Evolutionary conservation across 2,113 vertebrate genomes (phyloP), one percentile per base, ranked within the genome.

Genomic region (Hipposideros armiger): DNA sequence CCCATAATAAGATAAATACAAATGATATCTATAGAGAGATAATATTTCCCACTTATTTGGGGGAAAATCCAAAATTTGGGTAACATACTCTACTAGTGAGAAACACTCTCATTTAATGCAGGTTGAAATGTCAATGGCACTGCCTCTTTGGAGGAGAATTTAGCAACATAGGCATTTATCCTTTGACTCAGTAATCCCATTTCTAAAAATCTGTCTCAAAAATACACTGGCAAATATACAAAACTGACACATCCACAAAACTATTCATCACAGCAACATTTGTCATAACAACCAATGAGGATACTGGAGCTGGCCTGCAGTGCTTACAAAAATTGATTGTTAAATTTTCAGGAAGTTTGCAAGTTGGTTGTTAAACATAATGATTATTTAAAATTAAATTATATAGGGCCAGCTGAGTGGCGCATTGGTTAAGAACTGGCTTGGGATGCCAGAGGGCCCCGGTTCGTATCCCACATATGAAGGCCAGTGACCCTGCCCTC

Each of bases 341-440:
- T 91, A 90, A 30, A n/a, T 90, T 87, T 73, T 72, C 14, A 90
- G 69, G 6, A 76, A 83, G 56, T 92, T 28, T 90, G 62, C 47
- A 78, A 96, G 7, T 40, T 88, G 4, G 4, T 62, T 91, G n/a
- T 88, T 76, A 85, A 93, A 86, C 1, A 92, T 3, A 78, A 9
- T 36, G 50, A 42, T 45, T 77, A 32, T 47, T 80, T 40, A 78
- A 87, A 72, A 94, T 47, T 32, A 58, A 69, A 72, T 91, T 77
- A 52, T 32, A 88, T 52, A 42, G 36, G 36, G 36, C 36, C 36
- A 36, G 36, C 36, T 36, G 36, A 36, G 36, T 36, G 36, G 36
- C 36, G 36, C 36, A 36, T 36, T 36, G 36, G 36, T 36, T 36
- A 36, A 36, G 36, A 36, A 36, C 36, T 36, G 36, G 36, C 36